Conservation (phyloP, 2,888 invertebrate species). For the Maniola hyperantus region DNA sequence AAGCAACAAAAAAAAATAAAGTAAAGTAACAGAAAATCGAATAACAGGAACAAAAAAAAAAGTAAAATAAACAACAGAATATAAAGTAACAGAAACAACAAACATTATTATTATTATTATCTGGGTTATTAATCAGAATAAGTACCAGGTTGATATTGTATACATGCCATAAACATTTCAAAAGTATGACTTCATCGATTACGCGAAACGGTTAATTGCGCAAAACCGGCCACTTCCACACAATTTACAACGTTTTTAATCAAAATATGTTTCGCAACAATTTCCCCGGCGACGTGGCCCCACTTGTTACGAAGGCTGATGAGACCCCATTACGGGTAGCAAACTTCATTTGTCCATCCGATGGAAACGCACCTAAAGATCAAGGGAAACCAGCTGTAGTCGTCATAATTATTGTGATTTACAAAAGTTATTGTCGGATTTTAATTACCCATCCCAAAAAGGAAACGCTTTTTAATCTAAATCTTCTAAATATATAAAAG, state of each 20-base stretch:
- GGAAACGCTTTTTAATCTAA: neutral
- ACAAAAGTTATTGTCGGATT: neutral
- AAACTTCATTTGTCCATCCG: conserved; percentile 30
- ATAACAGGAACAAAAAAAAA: no score
- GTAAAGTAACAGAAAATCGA: no score
- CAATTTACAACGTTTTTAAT: conserved; percentile 18
- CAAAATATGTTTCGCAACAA: conserved; percentile 27
- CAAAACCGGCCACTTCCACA: conserved; percentile 15
- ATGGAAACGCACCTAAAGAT: conserved; percentile 26
- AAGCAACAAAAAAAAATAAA: no score
- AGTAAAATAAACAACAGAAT: no score
- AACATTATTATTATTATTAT: no score
- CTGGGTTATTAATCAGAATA: no score
- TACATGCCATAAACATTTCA: neutral
- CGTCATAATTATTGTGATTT: conserved; percentile 1
- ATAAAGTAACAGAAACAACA: no score
- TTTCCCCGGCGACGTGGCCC: conserved; percentile 15
- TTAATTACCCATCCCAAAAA: neutral
- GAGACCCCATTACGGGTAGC: conserved; percentile 19
- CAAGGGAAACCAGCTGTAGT: conserved; percentile 25
- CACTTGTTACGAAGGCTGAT: conserved; percentile 20
- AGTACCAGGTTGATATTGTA: no score
- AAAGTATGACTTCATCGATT: conserved; percentile 16
- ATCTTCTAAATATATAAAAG: no score
- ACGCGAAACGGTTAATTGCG: conserved; percentile 11